Percentiles rank a stretch among this genome's conserved stretches.
These are phyloP conservation scores for Drosophila testacea DNA, from an alignment of 2,888 invertebrate species.

Conservation along the genomic window DNA sequence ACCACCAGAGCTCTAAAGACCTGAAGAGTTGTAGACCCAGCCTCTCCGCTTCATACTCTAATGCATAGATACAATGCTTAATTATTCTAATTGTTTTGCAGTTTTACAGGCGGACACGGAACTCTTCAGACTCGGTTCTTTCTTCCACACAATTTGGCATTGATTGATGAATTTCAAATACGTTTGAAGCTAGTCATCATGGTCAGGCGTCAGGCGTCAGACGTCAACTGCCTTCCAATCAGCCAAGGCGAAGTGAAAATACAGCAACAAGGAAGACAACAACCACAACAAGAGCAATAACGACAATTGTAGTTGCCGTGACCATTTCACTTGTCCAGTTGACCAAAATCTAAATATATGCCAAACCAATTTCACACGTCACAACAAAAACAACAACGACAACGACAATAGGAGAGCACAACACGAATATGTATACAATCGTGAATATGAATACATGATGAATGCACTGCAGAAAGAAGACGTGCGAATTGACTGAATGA, in stretches of 20 bases:
- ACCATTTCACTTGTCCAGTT: slow-evolving; percentile 64
- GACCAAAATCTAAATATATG: slow-evolving; percentile 35
- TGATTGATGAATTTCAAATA: slow-evolving; percentile 63
- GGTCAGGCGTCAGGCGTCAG: slow-evolving; percentile 16
- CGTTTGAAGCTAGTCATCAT: slow-evolving; percentile 19
- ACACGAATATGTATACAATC: slow-evolving; percentile 62
- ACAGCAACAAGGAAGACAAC: slow-evolving; percentile 16
- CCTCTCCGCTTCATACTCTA: background rate
- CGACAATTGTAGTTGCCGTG: slow-evolving; percentile 19
- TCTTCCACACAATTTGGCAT: slow-evolving; percentile 48
- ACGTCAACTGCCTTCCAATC: slow-evolving; percentile 7
- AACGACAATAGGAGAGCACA: slow-evolving; percentile 34
- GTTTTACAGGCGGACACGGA: slow-evolving; percentile 21
- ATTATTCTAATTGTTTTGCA: slow-evolving; percentile 72
- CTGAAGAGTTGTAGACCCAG: background rate
- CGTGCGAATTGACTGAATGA: slow-evolving; percentile 67
- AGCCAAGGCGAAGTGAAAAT: slow-evolving; percentile 33
- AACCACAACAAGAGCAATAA: slow-evolving; percentile 10
- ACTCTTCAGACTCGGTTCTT: slow-evolving; percentile 21
- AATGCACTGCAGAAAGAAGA: slow-evolving; percentile 36
- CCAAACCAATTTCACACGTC: slow-evolving; percentile 57
- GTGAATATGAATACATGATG: slow-evolving; percentile 18
- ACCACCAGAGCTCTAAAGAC: slow-evolving; percentile 15
- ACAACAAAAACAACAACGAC: slow-evolving; percentile 27
- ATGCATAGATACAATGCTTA: slow-evolving; percentile 41